Conservation (phyloP, 2,113 vertebrate species). For the Coracopsis vasa region DNA sequence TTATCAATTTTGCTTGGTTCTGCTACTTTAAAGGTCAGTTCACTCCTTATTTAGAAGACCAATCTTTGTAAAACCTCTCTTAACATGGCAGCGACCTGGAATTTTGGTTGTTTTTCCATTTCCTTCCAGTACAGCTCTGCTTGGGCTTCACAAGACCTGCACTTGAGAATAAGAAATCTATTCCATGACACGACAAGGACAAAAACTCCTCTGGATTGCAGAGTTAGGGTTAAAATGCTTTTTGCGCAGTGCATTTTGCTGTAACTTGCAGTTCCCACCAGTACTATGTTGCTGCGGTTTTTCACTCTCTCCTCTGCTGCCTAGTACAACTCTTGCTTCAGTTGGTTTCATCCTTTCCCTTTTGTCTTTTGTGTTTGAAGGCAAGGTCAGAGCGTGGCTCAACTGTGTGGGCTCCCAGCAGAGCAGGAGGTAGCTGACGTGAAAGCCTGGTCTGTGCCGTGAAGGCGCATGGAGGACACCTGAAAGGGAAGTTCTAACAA, state of each 20-base stretch:
- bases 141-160: neutral
- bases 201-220: neutral
- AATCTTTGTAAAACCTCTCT: neutral
- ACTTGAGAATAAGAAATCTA: neutral
- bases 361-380: conserved; percentile 65
- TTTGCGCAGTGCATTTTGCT: neutral
- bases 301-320: neutral
- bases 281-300: neutral
- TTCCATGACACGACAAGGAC: neutral
- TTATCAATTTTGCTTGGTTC: neutral
- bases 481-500: conserved; percentile 49
- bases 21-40: neutral
- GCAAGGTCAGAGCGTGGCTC: conserved; percentile 36
- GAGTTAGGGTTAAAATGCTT: neutral
- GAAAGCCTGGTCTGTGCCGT: neutral
- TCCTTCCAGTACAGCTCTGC: neutral
- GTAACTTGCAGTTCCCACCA: neutral
- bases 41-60: neutral
- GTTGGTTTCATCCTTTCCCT: conserved; percentile 32
- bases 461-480: neutral
- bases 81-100: fast-evolving
- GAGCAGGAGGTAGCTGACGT: conserved; percentile 41
- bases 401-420: conserved; percentile 28
- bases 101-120: neutral
- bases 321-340: neutral